Base-by-base conservation (phyloP, 1,140 invertebrate genomes). In the Ceratoteleas bidentatus region DNA sequence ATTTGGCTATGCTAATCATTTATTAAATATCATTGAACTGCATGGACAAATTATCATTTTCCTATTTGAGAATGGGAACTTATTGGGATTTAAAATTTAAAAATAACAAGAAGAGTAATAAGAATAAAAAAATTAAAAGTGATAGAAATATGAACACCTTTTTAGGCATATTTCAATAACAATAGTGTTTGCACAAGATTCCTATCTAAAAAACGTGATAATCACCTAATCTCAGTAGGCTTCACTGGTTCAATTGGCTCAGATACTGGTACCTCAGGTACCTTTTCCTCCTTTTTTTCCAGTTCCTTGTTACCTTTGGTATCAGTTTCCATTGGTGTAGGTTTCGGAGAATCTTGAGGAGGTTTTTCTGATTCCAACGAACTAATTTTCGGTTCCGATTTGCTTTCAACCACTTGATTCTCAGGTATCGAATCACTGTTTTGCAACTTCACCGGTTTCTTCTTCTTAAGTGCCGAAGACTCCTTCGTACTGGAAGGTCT, bases 391-490 rank as follows among this genome's bases (percentile, higher is more conserved):
- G 24, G 24, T 4, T 24, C 24, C n/a, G 13, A n/a, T 45, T 45
- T 45, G 38, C 36, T 80, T 68, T 77, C 76, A 0, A 77, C 57
- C 1, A 69, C 56, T 58, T 84, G 73, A 43, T 80, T 80, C 56
- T 84, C 82, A 6, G 76, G 77, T 47, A 80, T 84, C 0, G 69
- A 84, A 36, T 80, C 53, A 47, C 52, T 80, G 6, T 52, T 76
- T 52, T 54, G 62, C 7, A 64, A 16, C 52, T 77, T 76, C 4
- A 66, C n/a, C n/a, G 36, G 7, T 38, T 72, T 64, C 50, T 84
- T 84, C 8, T 34, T 61, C 43, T 69, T 84, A 43, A 56, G 72
- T 3, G 47, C 4, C 0, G 73, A 24, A 15, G 77, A 77, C 10
- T 84, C 82, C 65, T 77, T 84, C 0, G 32, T 13, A 65, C 57